Evolutionary conservation across 2,888 invertebrate genomes (phyloP).

Genomic region (Agriopis leucophaearia): DNA sequence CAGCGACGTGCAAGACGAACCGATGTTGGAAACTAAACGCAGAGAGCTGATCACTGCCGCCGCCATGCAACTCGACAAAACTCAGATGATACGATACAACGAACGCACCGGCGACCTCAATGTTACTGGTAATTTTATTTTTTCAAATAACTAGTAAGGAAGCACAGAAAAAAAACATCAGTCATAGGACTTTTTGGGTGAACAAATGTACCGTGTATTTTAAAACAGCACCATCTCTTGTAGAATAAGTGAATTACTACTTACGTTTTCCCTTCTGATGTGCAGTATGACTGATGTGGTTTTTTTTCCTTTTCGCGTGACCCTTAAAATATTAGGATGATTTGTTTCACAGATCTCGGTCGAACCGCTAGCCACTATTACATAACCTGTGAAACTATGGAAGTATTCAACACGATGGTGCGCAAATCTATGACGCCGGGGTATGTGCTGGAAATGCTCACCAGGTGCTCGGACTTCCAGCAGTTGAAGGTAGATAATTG

Average conservation of each 20-base stretch:
- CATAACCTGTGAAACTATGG: conserved; percentile 98
- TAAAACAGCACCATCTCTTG: no score
- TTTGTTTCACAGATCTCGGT: conserved; percentile 90
- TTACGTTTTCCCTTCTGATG: no score
- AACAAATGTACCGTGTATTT: no score
- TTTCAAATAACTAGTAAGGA: no score
- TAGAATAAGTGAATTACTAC: no score
- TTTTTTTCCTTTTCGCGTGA: no score
- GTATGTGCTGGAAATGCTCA: conserved; percentile 95
- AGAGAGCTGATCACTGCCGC: conserved; percentile 92
- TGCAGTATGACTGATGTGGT: no score
- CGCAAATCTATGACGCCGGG: conserved; percentile 93
- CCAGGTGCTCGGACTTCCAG: conserved; percentile 97
- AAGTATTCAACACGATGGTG: conserved; percentile 95
- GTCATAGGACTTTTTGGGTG: no score
- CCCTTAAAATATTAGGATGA: no score
- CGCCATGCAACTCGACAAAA: conserved; percentile 95
- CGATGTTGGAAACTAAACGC: conserved; percentile 91
- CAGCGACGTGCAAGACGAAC: conserved; percentile 90
- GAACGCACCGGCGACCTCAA: conserved; percentile 93
- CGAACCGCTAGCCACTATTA: conserved; percentile 99
- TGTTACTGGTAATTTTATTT: conserved; percentile 83
- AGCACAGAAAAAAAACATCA: no score
- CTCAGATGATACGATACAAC: conserved; percentile 97
- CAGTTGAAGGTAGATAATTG: conserved; percentile 90